phyloP scores from a whole-genome alignment of 1,140 invertebrate genomes.

The Wasmannia auropunctata region DNA sequence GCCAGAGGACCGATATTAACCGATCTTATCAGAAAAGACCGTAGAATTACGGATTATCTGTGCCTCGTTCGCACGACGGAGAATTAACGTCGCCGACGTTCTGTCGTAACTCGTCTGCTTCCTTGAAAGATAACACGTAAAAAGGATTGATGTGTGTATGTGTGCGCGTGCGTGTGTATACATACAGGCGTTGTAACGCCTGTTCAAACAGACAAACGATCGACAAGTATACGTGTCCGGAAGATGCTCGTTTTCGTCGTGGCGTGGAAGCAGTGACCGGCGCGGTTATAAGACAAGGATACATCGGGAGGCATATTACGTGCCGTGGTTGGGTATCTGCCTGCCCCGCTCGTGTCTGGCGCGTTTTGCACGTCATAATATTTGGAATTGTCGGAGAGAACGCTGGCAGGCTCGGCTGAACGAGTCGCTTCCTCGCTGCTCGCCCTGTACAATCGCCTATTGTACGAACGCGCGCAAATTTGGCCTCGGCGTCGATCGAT shows the following conservation, averaged over 20 bases:
- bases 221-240: slow-evolving; percentile 50
- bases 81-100: slow-evolving; percentile 47
- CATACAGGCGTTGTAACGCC: slow-evolving; percentile 25
- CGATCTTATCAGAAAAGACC: slow-evolving; percentile 10
- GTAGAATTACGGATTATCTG: slow-evolving; percentile 9
- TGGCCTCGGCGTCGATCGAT: slow-evolving; percentile 24
- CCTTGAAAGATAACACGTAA: slow-evolving; percentile 56
- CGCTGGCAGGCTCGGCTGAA: slow-evolving; percentile 38
- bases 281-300: slow-evolving; percentile 39
- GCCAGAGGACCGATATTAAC: background rate
- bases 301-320: slow-evolving; percentile 37
- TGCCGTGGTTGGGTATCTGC: background rate
- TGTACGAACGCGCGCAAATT: slow-evolving; percentile 37
- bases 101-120: slow-evolving; percentile 42
- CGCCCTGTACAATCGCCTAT: slow-evolving; percentile 42
- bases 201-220: slow-evolving; percentile 70
- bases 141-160: slow-evolving; percentile 7
- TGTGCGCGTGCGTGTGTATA: background rate
- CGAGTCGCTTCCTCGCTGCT: slow-evolving; percentile 22
- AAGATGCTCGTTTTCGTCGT: slow-evolving; percentile 62
- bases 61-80: background rate
- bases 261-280: slow-evolving; percentile 47
- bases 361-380: slow-evolving; percentile 75
- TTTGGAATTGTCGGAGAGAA: slow-evolving; percentile 71
- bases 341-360: background rate